These are phyloP conservation scores for Dicrostonyx torquatus DNA, from an alignment of 2,797 vertebrate species.

Conservation along the genomic window DNA sequence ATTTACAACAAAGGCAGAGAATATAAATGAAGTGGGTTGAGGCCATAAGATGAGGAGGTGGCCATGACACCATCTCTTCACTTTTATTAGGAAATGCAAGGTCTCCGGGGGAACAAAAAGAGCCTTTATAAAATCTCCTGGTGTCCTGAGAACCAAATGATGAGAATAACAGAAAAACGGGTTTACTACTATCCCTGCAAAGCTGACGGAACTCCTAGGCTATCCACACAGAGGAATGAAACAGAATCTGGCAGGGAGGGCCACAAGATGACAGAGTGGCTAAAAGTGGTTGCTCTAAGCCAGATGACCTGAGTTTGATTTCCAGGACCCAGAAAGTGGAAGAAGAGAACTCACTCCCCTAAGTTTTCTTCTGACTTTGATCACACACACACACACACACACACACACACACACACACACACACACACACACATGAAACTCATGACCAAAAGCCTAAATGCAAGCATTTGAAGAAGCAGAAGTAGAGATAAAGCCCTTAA, in stretches of 20 bases:
- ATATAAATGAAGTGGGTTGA: background rate
- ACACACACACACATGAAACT: background rate
- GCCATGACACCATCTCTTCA: background rate
- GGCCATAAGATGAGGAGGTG: background rate
- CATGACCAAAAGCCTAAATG: background rate
- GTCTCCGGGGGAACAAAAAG: background rate
- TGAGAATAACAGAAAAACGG: background rate
- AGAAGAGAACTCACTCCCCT: too few relatives aligned
- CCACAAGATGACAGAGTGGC: background rate
- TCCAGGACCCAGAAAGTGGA: too few relatives aligned
- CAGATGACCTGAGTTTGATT: too few relatives aligned
- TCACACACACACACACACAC: background rate
- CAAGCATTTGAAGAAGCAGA: background rate
- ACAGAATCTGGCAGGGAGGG: background rate
- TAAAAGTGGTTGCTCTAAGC: too few relatives aligned
- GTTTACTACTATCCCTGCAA: fast-evolving
- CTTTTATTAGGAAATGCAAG: background rate
- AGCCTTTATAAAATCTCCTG: background rate
- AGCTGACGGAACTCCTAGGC: background rate
- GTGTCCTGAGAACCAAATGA: background rate
- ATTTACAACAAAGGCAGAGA: background rate
- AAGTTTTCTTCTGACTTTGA: too few relatives aligned
- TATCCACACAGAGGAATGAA: background rate
- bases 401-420: background rate
- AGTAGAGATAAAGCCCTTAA: background rate